Percentiles rank a stretch among this genome's conserved stretches.
These are phyloP conservation scores for Resseliella maxima DNA, from an alignment of 2,888 invertebrate species.

Conservation along the genomic window DNA sequence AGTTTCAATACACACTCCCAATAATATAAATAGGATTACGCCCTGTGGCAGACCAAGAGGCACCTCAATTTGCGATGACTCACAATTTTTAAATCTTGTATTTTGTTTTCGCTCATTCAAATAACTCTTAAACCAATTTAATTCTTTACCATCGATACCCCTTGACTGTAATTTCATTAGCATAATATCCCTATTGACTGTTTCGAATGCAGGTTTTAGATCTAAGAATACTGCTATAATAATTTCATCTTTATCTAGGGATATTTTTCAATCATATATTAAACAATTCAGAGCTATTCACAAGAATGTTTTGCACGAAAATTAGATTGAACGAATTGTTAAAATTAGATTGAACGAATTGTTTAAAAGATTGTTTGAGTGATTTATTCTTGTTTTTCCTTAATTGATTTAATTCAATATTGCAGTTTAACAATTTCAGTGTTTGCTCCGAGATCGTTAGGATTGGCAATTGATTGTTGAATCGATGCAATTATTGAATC, in stretches of 20 bases:
- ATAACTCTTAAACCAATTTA: background rate
- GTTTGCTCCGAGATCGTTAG: no score
- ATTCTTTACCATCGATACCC: background rate
- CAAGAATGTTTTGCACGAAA: conserved; percentile 26
- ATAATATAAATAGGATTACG: background rate
- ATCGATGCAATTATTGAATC: no score
- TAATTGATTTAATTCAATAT: no score
- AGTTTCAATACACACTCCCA: no score
- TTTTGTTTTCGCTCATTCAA: background rate
- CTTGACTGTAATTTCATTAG: background rate
- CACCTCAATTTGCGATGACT: background rate
- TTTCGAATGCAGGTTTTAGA: background rate
- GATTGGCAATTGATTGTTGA: no score
- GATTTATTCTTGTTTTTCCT: no score
- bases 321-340: background rate
- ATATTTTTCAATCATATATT: background rate
- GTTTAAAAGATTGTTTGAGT: no score
- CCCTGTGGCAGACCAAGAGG: conserved; percentile 5
- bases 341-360: no score
- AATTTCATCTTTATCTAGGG: background rate
- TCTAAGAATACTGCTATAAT: conserved; percentile 7
- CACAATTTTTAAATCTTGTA: background rate
- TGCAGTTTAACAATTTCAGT: no score
- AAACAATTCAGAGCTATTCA: background rate
- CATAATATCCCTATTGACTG: background rate